A percentile compares a stretch with the other conserved stretches of the same genome.
These are phyloP conservation scores for Monopis laevigella DNA, from an alignment of 2,888 invertebrate genomes.

Conservation along the genomic window DNA sequence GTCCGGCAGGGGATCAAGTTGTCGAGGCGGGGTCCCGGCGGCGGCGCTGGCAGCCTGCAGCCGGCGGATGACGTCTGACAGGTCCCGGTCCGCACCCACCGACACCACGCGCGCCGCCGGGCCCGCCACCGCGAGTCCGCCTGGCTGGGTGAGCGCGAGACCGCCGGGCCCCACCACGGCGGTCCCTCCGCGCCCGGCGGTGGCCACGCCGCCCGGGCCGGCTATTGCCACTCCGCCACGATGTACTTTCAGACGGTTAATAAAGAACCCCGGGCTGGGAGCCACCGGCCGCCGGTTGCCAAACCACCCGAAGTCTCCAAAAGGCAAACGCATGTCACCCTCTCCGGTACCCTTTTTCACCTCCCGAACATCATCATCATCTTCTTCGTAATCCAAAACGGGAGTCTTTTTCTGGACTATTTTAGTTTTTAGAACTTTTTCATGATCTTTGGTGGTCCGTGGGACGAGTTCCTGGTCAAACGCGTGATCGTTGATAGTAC, in stretches of 20 bases:
- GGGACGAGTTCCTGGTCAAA: slow-evolving; percentile 28
- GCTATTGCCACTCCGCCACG: slow-evolving; percentile 83
- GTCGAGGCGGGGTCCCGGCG: slow-evolving; percentile 42
- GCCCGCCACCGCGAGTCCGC: slow-evolving; percentile 79
- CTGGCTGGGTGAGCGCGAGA: slow-evolving; percentile 77
- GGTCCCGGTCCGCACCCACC: slow-evolving; percentile 69
- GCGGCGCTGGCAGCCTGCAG: slow-evolving; percentile 27
- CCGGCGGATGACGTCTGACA: slow-evolving; percentile 60
- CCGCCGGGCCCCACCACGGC: slow-evolving; percentile 84
- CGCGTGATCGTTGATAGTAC: slow-evolving; percentile 30
- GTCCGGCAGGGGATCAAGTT: slow-evolving; percentile 64
- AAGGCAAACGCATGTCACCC: slow-evolving; percentile 35
- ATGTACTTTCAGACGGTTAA: slow-evolving; percentile 74
- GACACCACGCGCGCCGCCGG: slow-evolving; percentile 77
- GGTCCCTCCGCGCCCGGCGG: slow-evolving; percentile 81
- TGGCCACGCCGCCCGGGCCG: slow-evolving; percentile 83
- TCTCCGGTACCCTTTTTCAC: slow-evolving; percentile 31
- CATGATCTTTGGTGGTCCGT: slow-evolving; percentile 24
- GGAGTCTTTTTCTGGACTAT: slow-evolving; percentile 4
- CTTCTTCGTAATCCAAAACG: slow-evolving; percentile 17
- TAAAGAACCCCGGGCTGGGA: slow-evolving; percentile 72
- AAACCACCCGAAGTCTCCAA: slow-evolving; percentile 34
- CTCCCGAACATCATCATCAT: slow-evolving; percentile 24
- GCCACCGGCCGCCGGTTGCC: slow-evolving; percentile 38
- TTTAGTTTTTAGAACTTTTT: slow-evolving; percentile 29